Conservation (phyloP, 2,113 vertebrate genomes). For the Australoheros scitulus region DNA sequence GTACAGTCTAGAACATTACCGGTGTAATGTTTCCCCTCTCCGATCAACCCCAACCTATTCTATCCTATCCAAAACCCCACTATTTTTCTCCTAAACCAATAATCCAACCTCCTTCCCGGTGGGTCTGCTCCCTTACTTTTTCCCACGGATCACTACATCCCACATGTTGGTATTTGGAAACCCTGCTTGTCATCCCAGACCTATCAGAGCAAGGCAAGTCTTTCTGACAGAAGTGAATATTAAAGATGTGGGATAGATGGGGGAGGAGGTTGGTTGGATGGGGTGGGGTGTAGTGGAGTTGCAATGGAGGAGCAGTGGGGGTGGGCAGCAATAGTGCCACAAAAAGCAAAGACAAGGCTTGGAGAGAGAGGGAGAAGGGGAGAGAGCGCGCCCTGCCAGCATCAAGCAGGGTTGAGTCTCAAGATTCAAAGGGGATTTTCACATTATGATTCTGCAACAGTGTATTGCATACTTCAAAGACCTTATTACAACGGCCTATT, state of each 20-base stretch:
- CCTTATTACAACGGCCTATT: constrained; percentile 81
- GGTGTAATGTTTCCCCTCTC: neutral
- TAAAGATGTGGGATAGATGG: constrained; percentile 64
- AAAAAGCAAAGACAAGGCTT: constrained; percentile 13
- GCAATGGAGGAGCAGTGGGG: neutral
- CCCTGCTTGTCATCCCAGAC: constrained; percentile 64
- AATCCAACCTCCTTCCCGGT: constrained; percentile 65
- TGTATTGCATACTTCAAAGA: constrained; percentile 84
- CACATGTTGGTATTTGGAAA: constrained; percentile 69
- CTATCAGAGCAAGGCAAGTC: constrained; percentile 64
- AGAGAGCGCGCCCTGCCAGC: constrained; percentile 33
- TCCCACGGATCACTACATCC: constrained; percentile 73
- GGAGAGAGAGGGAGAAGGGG: constrained; percentile 52
- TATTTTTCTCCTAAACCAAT: constrained; percentile 68
- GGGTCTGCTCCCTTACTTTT: constrained; percentile 62
- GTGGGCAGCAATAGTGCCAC: constrained; percentile 8
- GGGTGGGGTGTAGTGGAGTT: neutral
- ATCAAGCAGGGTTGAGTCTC: constrained; percentile 65
- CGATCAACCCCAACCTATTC: neutral
- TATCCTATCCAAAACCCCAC: constrained; percentile 19
- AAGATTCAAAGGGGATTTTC: constrained; percentile 81
- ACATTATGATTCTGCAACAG: constrained; percentile 80
- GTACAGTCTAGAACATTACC: neutral
- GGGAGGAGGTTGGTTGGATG: neutral
- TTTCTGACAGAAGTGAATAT: constrained; percentile 70